These are phyloP conservation scores for Sarcoramphus papa DNA, from an alignment of 2,797 vertebrate species.

Conservation along the genomic window DNA sequence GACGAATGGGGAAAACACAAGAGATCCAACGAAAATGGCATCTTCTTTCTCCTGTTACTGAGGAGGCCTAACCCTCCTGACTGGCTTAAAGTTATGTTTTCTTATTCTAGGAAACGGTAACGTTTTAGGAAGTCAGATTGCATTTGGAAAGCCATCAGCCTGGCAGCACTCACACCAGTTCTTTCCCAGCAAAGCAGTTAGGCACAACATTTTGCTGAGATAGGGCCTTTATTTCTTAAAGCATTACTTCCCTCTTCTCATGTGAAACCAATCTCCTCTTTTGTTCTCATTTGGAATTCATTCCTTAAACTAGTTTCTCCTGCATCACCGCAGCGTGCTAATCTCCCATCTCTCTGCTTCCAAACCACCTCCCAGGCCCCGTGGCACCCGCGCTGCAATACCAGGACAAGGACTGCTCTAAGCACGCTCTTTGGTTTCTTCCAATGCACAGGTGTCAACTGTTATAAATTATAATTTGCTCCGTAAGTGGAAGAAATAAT, in stretches of 20 bases:
- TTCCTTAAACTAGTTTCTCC: not conserved
- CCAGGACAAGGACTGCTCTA: not conserved
- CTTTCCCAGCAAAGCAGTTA: not conserved
- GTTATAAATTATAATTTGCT: not conserved
- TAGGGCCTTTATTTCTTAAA: not conserved
- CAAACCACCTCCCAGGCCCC: not conserved
- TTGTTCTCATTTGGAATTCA: not conserved
- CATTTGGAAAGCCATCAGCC: not conserved
- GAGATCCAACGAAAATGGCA: not conserved
- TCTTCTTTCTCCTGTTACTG: not conserved
- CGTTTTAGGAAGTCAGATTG: not conserved
- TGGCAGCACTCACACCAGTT: not conserved
- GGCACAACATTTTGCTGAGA: not conserved
- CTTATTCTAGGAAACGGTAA: not conserved
- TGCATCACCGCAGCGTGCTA: not conserved
- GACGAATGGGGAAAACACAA: not conserved
- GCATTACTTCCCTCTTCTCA: not conserved
- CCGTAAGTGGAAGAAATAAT: not conserved
- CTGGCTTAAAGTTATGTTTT: not conserved
- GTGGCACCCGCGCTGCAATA: fast-evolving
- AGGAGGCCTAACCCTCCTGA: not conserved
- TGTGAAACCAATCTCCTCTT: not conserved
- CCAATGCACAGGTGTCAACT: not conserved
- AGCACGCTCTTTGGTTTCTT: fast-evolving
- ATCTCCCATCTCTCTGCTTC: not conserved